These are phyloP conservation scores for Rhynchotus rufescens DNA, from an alignment of 2,797 vertebrate species.

Conservation along the genomic window DNA sequence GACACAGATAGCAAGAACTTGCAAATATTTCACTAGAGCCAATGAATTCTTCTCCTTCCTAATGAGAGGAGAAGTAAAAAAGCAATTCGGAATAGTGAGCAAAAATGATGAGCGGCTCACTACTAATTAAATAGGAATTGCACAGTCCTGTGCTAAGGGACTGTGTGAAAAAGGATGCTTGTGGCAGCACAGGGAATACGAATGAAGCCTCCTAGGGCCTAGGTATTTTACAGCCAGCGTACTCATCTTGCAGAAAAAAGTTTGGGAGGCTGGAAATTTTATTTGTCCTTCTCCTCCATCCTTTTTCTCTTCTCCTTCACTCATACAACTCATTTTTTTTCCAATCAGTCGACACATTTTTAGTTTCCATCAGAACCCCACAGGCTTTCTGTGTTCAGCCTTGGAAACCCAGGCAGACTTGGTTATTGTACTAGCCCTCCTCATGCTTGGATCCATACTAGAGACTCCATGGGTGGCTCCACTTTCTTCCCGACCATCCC, in stretches of 20 bases:
- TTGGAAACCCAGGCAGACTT: neutral
- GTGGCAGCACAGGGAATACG: neutral
- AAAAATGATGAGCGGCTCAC: neutral
- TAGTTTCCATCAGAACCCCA: neutral
- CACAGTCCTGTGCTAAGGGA: neutral
- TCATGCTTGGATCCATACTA: accelerated
- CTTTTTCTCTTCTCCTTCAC: neutral
- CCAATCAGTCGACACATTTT: neutral
- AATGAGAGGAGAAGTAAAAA: neutral
- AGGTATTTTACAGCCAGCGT: neutral
- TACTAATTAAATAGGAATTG: neutral
- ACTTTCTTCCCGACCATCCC: neutral
- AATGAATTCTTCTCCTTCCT: neutral
- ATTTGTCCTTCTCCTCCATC: neutral
- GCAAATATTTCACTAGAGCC: neutral
- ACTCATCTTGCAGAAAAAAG: neutral
- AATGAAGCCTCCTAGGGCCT: neutral
- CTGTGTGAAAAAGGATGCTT: neutral
- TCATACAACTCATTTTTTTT: neutral
- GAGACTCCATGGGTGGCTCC: accelerated
- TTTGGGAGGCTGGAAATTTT: neutral
- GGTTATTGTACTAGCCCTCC: neutral
- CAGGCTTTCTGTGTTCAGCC: neutral
- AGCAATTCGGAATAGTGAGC: neutral
- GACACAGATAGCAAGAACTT: neutral